Base-by-base conservation (phyloP, 92 coral and sea anemone species). In the Parazoanthus atlanticus region DNA sequence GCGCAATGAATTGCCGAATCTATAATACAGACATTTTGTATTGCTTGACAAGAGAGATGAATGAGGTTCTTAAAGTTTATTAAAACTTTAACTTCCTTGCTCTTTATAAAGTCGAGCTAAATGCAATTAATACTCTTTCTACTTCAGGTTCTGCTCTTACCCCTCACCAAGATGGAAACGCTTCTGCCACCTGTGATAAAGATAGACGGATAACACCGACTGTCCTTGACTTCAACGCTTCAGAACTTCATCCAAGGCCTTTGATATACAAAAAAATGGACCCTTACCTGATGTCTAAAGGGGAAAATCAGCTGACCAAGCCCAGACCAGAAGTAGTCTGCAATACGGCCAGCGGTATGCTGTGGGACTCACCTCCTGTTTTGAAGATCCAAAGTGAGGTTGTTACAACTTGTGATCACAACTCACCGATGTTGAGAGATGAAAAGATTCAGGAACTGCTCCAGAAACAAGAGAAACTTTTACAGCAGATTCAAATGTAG, bases 391-490 rank as follows among this genome's bases (percentile, higher is more conserved):
- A 34, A 36, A 75, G 43, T 75, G 52, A 23, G 43, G 49, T 38
- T 38, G 43, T 43, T 75, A n/a, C 79, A 33, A 34, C 79, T n/a
- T 75, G 11, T 38, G 79, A 75, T 15, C 79, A 25, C 43, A 75
- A 36, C 79, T 8, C 79, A 26, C 79, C 36, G 43, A n/a, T 36
- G 49, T 21, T 75, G 28, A 34, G 79, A 36, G 79, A 36, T 10
- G 79, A 41, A 38, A 75, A 75, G 47, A 75, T 75, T 75, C 79
- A 21, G 79, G 29, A 75, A 21, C 79, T 75, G 79, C 79, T 75
- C 43, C 26, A 75, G 46, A 75, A 75, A 75, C 79, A 75, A 75
- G 79, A 75, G 49, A 75, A 75, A 33, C 79, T 75, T 34, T 75
- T 75, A 13, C 46, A 34, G 29, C 49, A 75, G 43, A 75, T 75